phyloP scores from a whole-genome alignment of 2,888 invertebrate genomes.

The Elysia crispata region DNA sequence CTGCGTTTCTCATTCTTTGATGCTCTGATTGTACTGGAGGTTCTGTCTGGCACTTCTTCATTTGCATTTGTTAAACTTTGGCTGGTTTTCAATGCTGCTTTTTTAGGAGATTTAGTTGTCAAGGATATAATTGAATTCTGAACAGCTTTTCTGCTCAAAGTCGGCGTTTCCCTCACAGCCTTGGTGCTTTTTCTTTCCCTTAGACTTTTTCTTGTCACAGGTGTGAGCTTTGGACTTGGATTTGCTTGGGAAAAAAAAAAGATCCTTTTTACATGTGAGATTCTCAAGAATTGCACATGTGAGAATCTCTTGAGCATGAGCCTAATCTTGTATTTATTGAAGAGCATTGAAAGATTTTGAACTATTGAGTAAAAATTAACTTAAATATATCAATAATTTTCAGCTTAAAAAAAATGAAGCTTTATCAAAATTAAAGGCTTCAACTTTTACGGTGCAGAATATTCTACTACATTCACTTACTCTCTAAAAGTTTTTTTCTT shows the following conservation, averaged over 20 bases:
- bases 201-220: constrained; percentile 42
- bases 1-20: too few species aligned
- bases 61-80: too few species aligned
- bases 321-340: too few species aligned
- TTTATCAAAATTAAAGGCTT: neutral
- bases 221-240: constrained; percentile 29
- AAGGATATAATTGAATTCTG: neutral
- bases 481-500: neutral
- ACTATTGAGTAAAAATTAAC: too few species aligned
- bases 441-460: neutral
- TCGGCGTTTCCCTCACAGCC: neutral
- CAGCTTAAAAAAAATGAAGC: too few species aligned
- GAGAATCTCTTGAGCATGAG: too few species aligned
- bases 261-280: neutral
- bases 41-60: too few species aligned
- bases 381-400: too few species aligned
- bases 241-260: neutral
- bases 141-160: neutral
- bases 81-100: too few species aligned
- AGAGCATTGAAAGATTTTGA: too few species aligned
- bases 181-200: neutral
- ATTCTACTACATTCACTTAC: neutral
- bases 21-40: too few species aligned
- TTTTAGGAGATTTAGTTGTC: too few species aligned
- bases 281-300: neutral